Conservation (phyloP, 1,140 invertebrate genomes). For the Aphelenchoides avenae region DNA sequence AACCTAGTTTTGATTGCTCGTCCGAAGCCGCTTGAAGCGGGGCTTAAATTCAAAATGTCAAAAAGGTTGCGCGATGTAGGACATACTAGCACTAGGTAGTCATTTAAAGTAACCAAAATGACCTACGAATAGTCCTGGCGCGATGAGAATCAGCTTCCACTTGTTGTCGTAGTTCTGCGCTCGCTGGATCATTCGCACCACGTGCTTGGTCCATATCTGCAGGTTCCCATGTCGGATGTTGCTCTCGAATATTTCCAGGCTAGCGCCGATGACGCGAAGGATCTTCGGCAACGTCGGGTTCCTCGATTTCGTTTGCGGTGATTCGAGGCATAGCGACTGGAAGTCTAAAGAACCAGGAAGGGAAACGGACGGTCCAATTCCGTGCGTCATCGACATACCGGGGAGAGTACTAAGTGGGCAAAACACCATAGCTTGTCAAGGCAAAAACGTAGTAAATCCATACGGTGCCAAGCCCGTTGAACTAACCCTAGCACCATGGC, state of each 20-base stretch:
- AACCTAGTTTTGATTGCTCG: too few species aligned
- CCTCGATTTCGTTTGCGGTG: slow-evolving; percentile 29
- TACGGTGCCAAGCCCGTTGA: too few species aligned
- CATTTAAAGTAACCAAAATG: too few species aligned
- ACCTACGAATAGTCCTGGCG: slow-evolving; percentile 33
- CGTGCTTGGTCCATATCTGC: slow-evolving; percentile 20
- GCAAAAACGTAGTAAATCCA: too few species aligned
- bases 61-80: not conserved
- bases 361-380: too few species aligned
- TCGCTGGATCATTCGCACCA: slow-evolving; percentile 12
- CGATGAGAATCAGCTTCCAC: slow-evolving; percentile 30
- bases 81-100: not conserved
- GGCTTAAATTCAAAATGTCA: not conserved
- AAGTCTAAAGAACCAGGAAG: slow-evolving; percentile 10
- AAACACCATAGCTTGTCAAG: too few species aligned
- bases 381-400: too few species aligned
- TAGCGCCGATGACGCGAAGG: slow-evolving; percentile 19
- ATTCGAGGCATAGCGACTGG: slow-evolving; percentile 15
- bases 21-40: too few species aligned
- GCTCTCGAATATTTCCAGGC: slow-evolving; percentile 27
- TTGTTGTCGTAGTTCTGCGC: slow-evolving; percentile 3
- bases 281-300: slow-evolving; percentile 30
- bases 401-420: too few species aligned
- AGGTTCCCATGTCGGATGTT: slow-evolving; percentile 17
- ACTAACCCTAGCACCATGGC: too few species aligned